Conservation (phyloP, 2,113 vertebrate species). For the Typhlomys cinereus region DNA sequence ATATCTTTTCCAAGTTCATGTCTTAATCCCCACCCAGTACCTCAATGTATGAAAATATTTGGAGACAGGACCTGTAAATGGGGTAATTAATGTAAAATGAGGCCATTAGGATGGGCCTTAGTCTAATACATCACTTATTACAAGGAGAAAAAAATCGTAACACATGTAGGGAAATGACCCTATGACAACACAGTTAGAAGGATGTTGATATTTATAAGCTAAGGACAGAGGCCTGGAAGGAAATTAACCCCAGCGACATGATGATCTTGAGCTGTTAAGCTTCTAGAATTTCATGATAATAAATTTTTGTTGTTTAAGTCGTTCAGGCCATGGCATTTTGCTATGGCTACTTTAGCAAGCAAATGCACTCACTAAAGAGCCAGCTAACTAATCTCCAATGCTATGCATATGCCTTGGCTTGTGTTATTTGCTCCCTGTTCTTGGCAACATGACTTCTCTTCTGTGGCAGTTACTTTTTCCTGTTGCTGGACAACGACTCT, state of each 20-base stretch:
- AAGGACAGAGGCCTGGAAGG: background rate
- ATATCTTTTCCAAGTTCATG: background rate
- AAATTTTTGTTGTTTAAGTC: background rate
- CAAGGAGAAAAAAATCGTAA: background rate
- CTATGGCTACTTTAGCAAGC: background rate
- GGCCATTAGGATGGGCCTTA: background rate
- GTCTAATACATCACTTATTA: background rate
- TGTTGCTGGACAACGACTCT: too few relatives aligned
- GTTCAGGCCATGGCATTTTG: background rate
- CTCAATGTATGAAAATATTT: background rate
- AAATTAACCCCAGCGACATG: background rate
- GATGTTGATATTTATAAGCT: background rate
- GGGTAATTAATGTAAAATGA: background rate
- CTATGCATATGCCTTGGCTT: background rate
- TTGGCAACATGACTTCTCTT: background rate
- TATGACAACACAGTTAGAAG: background rate
- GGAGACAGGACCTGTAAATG: background rate
- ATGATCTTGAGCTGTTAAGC: background rate
- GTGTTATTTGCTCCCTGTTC: background rate
- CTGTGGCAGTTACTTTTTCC: too few relatives aligned
- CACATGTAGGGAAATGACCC: background rate
- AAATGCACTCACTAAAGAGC: too few relatives aligned
- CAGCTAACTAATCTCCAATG: background rate
- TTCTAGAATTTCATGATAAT: background rate
- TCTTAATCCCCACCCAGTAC: background rate